A percentile compares a stretch with the other conserved stretches of the same genome.
Evolutionary conservation across 1,140 invertebrate species (phyloP).

Genomic region (Megalonaias nervosa): DNA sequence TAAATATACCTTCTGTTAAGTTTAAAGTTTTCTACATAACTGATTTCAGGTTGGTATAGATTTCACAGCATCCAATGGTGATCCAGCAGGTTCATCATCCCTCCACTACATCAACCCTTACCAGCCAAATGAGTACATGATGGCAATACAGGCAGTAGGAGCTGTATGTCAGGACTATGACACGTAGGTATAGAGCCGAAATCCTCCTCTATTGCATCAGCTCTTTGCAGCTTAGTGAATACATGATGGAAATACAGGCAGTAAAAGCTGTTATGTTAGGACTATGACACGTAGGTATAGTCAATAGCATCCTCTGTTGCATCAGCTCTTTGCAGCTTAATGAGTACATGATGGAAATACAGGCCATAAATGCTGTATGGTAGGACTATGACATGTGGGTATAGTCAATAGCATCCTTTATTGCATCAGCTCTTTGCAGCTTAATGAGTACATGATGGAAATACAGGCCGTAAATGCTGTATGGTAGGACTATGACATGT

Average conservation of each 20-base stretch:
- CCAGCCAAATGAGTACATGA: conserved; percentile 63
- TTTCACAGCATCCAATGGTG: conserved; percentile 82
- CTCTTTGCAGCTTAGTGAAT: too few relatives aligned
- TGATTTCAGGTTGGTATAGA: conserved; percentile 74
- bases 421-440: conserved; percentile 22
- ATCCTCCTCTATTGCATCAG: too few relatives aligned
- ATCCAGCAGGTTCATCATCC: conserved; percentile 73
- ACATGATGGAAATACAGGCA: too few relatives aligned
- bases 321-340: conserved; percentile 64
- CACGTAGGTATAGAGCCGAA: conserved; percentile 47
- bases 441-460: conserved; percentile 72
- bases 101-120: conserved; percentile 70
- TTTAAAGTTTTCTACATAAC: conserved; percentile 1
- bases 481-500: conserved; percentile 78
- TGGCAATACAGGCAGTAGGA: conserved; percentile 75
- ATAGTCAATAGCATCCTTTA: background rate
- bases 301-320: conserved; percentile 79
- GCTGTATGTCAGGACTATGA: conserved; percentile 80
- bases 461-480: conserved; percentile 76
- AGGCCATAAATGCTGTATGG: conserved; percentile 77
- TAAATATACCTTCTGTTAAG: too few relatives aligned
- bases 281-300: conserved; percentile 73
- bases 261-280: too few relatives aligned
- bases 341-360: conserved; percentile 71
- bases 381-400: conserved; percentile 76